Base-by-base conservation (phyloP, 2,888 invertebrate species). In the Neoscelio sp. region DNA sequence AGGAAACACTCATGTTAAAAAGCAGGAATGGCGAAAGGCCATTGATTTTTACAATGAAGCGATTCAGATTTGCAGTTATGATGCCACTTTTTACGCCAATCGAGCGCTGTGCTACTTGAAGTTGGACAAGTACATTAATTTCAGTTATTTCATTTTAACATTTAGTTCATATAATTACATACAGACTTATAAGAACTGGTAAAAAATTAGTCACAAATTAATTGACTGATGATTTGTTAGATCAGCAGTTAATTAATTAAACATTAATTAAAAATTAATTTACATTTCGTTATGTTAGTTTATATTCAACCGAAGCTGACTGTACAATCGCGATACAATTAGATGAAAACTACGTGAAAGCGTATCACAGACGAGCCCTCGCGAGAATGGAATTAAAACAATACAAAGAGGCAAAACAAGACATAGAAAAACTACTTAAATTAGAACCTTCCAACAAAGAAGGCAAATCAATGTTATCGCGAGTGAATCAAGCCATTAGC, bases 21-120 rank as follows among this genome's bases (percentile, higher is more conserved):
- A 92, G 28, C 93, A 95, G 83, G 94, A 97, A 86, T 99, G 96
- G 93, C 93, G 94, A 17, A 95, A 96, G 81, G 99, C 99, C 0
- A 95, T 98, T 70, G 91, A 93, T 3, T 96, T 95, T 88, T 99
- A 99, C 89, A 95, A 94, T 38, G 93, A 95, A 87, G 99, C 99
- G 0, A 97, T 99, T 33, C 94, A 95, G 73, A 90, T 95, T 67
- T 96, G 96, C 84, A 93, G 95, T 5, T 93, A 94, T 88, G 94
- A 97, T 89, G 94, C 97, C 1, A 92, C 96, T 8, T 96, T 95
- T 87, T 97, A 93, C 85, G 96, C 97, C 0, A 98, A 98, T 89
- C 92, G 98, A 83, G 98, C 97, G 0, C 92, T 98, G 60, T 98
- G 98, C 84, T 93, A 95, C 80, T 91, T 98, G 6, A 97, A 96